phyloP scores from a whole-genome alignment of 92 coral and sea anemone species.

The Porites lobata region DNA sequence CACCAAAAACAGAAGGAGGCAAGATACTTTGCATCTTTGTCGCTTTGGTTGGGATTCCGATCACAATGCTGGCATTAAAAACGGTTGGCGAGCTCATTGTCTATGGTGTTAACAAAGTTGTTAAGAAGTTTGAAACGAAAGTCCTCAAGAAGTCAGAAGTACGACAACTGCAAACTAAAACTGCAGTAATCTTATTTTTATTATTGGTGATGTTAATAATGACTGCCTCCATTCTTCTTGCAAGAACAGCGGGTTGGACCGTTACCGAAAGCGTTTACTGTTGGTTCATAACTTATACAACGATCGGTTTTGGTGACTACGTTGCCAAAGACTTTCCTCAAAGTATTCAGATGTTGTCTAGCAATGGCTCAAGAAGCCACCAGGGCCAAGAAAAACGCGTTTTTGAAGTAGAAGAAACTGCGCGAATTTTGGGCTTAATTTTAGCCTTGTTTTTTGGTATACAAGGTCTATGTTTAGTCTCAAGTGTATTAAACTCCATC shows the following conservation, averaged over 20 bases:
- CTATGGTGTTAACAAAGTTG: neutral
- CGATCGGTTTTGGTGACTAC: constrained; percentile 63
- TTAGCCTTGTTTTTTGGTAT: neutral
- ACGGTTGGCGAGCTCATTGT: constrained; percentile 56
- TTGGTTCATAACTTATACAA: constrained; percentile 58
- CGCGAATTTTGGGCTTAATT: neutral
- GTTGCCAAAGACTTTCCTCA: neutral
- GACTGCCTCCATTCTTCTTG: neutral
- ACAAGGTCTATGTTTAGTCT: constrained; percentile 26
- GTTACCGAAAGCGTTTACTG: constrained; percentile 37
- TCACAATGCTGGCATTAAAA: constrained; percentile 33
- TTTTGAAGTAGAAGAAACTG: neutral
- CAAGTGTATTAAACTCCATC: constrained; percentile 51
- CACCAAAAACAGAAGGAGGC: constrained; percentile 60
- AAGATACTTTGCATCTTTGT: constrained; percentile 55
- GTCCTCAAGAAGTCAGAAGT: constrained; percentile 8
- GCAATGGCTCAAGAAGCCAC: neutral
- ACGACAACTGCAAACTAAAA: constrained; percentile 5
- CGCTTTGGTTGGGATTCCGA: constrained; percentile 47
- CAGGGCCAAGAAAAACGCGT: neutral
- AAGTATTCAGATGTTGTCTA: neutral
- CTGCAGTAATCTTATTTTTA: constrained; percentile 27
- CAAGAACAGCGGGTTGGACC: neutral
- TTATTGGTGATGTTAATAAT: constrained; percentile 2
- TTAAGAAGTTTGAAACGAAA: constrained; percentile 33